Evolutionary conservation across 2,888 invertebrate species (phyloP).

Genomic region (Electrophaes corylata): DNA sequence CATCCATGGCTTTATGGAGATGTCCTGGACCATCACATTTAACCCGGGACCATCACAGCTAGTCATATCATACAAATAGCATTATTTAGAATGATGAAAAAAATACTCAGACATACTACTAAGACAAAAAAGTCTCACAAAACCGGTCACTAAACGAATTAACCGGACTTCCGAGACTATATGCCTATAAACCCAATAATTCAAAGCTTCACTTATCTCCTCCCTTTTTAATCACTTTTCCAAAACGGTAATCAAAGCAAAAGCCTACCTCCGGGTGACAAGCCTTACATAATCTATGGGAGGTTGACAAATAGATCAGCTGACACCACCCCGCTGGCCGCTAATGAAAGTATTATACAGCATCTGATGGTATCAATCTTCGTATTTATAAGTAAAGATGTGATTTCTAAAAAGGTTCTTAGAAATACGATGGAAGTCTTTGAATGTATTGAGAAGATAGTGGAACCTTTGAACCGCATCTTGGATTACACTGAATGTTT

Average conservation of each 20-base stretch:
- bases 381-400: slow-evolving; percentile 5
- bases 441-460: not conserved
- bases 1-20: too few species aligned
- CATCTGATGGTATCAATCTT: slow-evolving; percentile 28
- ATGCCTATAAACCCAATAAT: not conserved
- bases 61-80: too few species aligned
- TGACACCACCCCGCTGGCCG: slow-evolving; percentile 34
- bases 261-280: not conserved
- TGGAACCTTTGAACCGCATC: not conserved
- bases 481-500: too few species aligned
- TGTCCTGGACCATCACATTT: too few species aligned
- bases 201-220: not conserved
- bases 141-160: too few species aligned
- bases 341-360: slow-evolving; percentile 56
- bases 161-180: too few species aligned
- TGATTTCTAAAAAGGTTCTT: slow-evolving; percentile 6
- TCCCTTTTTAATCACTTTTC: not conserved
- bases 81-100: too few species aligned
- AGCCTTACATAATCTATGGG: slow-evolving; percentile 9
- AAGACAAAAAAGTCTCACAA: too few species aligned
- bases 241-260: slow-evolving; percentile 27
- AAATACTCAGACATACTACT: too few species aligned
- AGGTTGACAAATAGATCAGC: slow-evolving; percentile 45
- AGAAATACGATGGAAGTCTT: not conserved
- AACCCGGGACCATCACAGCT: too few species aligned